Evolutionary conservation across 2,797 vertebrate genomes (phyloP), one percentile per base, ranked within the genome.

Genomic region (Discoglossus pictus): DNA sequence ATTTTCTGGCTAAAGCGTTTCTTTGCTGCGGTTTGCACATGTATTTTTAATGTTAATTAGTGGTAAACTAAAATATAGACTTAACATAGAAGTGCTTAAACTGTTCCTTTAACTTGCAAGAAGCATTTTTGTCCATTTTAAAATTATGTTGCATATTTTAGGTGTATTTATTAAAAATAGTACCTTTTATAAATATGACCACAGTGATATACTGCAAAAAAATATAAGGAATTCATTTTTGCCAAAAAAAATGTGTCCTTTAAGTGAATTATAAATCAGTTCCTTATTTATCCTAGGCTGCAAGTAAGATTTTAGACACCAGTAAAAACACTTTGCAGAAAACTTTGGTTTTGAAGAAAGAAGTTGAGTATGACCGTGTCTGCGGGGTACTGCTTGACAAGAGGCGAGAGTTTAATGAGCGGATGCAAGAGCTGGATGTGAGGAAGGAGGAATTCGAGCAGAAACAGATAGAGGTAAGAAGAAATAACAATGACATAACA

Each of bases 291-390:
- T 55, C 52, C 72, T 15, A 92, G 89, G 43, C 68, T 11, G 61
- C 85, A 2, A 66, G 82, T 23, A 82, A 77, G 72, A 61, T 68
- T 36, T 76, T 90, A 44, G 77, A 85, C 35, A 80, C 73, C 1
- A 85, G 84, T 21, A 77, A 87, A 50, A 86, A 86, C 73, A 84
- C 77, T 0, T 66, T 90, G 35, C 89, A 91, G 72, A 88, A 74
- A 56, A 88, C 86, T 3, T 68, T 82, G 6, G 75, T 92, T 61
- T 73, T 91, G 74, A 89, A 84, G 75, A 92, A 87, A 73, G 83
- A 83, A 61, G 78, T 80, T 1, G 82, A 91, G 79, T 58, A 90
- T 70, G 76, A 86, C 0, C 35, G 73, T 11, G 68, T 91, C 65
- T 81, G 88, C 39, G 64, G 70, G 20, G 76, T 78, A 9, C 82